Conservation (phyloP, 2,113 vertebrate genomes). For the Cygnus buccinator region DNA sequence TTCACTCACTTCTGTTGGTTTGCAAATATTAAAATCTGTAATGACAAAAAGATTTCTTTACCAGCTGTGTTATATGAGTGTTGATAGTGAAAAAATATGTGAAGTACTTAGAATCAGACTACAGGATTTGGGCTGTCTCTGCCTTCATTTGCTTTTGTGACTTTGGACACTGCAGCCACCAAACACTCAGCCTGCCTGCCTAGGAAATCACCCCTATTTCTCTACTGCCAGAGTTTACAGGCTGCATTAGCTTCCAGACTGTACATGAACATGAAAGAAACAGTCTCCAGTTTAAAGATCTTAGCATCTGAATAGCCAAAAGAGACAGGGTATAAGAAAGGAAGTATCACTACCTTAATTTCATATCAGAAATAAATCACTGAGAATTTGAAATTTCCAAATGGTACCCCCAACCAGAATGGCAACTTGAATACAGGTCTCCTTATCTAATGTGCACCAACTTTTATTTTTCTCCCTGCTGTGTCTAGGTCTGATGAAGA, state of each 20-base stretch:
- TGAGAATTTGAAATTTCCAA: background rate
- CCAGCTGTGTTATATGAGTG: background rate
- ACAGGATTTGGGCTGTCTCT: background rate
- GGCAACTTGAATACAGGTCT: background rate
- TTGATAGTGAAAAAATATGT: background rate
- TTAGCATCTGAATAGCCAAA: background rate
- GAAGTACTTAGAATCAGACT: background rate
- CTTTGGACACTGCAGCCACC: background rate
- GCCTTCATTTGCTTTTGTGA: background rate
- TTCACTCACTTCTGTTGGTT: background rate
- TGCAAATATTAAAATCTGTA: background rate
- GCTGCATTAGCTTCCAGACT: background rate
- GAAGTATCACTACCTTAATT: background rate
- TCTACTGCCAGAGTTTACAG: background rate
- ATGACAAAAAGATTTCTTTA: background rate
- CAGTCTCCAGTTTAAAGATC: background rate
- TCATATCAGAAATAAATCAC: background rate
- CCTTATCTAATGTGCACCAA: background rate
- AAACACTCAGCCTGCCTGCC: background rate
- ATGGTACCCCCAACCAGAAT: background rate
- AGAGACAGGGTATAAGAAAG: background rate
- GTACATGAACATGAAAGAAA: background rate
- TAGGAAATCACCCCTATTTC: rapidly evolving
- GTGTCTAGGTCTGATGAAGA: background rate
- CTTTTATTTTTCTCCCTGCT: background rate